Percentiles rank a stretch among this genome's conserved stretches.
Evolutionary conservation across 2,797 vertebrate genomes (phyloP).

Genomic region (Cygnus olor): DNA sequence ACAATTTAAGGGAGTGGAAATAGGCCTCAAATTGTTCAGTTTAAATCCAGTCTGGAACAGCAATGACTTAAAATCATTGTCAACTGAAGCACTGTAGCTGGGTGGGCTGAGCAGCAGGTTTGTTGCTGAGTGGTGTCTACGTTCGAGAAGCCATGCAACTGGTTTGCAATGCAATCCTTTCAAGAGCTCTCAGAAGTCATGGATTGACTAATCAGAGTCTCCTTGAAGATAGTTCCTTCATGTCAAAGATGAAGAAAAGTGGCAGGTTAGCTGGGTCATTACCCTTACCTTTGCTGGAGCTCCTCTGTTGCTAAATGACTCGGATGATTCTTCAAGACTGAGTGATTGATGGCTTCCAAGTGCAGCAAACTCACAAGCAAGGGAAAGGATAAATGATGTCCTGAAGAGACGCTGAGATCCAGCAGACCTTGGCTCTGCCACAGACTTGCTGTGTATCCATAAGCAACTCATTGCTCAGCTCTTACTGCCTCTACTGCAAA

Average conservation of each 20-base stretch:
- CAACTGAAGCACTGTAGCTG: background rate
- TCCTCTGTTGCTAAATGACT: background rate
- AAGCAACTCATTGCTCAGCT: background rate
- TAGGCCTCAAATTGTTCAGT: background rate
- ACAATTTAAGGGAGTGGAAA: background rate
- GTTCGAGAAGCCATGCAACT: background rate
- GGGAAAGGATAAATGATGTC: background rate
- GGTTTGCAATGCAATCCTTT: background rate
- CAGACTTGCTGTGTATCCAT: background rate
- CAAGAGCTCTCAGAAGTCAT: background rate
- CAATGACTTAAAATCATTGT: background rate
- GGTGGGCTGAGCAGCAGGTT: background rate
- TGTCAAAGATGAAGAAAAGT: background rate
- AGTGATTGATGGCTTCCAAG: background rate
- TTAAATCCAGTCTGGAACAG: background rate
- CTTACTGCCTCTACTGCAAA: background rate
- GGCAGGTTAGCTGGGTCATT: background rate
- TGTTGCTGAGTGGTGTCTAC: background rate
- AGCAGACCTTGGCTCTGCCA: background rate
- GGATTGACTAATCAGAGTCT: background rate
- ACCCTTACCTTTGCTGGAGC: background rate
- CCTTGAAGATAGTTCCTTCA: background rate
- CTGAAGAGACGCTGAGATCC: background rate
- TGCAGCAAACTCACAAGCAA: background rate
- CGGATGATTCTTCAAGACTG: background rate